A percentile compares a stretch with the other conserved stretches of the same genome.
Evolutionary conservation across 2,888 invertebrate species (phyloP).

Genomic region (Trypoxylon attenuatum): DNA sequence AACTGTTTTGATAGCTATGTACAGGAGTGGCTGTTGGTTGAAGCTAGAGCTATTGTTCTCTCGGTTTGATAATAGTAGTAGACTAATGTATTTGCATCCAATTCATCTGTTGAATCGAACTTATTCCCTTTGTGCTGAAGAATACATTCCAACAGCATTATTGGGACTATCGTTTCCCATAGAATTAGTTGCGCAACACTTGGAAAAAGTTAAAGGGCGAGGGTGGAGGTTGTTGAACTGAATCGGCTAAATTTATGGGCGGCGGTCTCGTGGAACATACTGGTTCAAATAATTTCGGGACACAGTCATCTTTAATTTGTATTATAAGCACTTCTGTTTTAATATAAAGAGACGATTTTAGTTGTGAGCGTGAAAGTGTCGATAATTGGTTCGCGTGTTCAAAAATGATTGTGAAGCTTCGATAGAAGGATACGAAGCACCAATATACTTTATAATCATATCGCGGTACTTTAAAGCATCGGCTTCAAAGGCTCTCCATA

Average conservation of each 20-base stretch:
- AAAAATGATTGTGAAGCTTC: too few species aligned
- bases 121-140: too few species aligned
- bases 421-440: too few species aligned
- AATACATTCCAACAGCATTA: too few species aligned
- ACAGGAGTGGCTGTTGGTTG: background rate
- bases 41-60: too few species aligned
- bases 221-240: background rate
- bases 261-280: background rate
- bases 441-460: background rate
- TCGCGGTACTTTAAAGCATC: background rate
- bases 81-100: too few species aligned
- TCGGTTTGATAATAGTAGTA: too few species aligned
- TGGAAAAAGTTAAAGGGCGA: background rate
- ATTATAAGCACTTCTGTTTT: background rate
- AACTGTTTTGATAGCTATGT: too few species aligned
- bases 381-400: background rate
- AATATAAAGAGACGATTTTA: slow-evolving; percentile 3
- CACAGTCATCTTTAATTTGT: slow-evolving; percentile 1
- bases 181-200: background rate
- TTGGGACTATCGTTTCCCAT: too few species aligned
- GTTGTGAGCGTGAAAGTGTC: background rate
- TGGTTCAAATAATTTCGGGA: background rate
- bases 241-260: background rate
- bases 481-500: background rate
- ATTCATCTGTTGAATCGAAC: too few species aligned